Base-by-base conservation (phyloP, 2,888 invertebrate genomes). In the Pediacus dermestoides region DNA sequence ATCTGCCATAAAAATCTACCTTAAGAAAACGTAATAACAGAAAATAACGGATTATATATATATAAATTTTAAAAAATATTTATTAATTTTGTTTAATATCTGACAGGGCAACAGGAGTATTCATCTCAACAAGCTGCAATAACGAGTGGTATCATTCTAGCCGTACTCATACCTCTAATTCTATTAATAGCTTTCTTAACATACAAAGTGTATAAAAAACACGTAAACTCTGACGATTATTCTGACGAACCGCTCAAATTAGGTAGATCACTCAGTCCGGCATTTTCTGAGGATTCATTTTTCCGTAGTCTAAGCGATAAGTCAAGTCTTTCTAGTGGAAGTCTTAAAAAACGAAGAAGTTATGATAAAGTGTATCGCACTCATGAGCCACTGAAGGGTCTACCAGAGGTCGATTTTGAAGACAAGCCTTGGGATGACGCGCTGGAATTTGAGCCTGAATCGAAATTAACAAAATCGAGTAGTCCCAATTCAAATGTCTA, bases 321-420 rank as follows among this genome's bases (percentile, higher is more conserved):
- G 3, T 55, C 54, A 15, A 55, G 53, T 33, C 40, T 31, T 11
- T 47, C 52, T 13, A 46, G 46, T 6, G 50, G 54, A 25, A 43
- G 44, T 12, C 22, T 50, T 1, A 82, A 80, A 70, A 84, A 83
- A 66, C 77, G 81, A 53, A 75, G 83, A 51, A 80, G 75, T 52
- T 91, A 89, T 66, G 90, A 91, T 62, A 82, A 79, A 67, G 81
- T 82, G 34, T 92, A 92, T 67, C 77, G 82, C 51, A 92, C 91
- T 6, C 75, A 88, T 62, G 91, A 92, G 71, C 91, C 91, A 34
- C 69, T 91, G 50, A 68, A 70, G 42, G 74, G 74, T 35, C 78
- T 81, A 59, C 88, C 90, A 23, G 75, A 82, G 45, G 76, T 82
- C 53, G 85, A 86, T 43, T 89, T 89, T 70, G 83, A 85, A 50